Evolutionary conservation across 1,140 invertebrate genomes (phyloP), one percentile per base, ranked within the genome.

Genomic region (Dryas iulia): DNA sequence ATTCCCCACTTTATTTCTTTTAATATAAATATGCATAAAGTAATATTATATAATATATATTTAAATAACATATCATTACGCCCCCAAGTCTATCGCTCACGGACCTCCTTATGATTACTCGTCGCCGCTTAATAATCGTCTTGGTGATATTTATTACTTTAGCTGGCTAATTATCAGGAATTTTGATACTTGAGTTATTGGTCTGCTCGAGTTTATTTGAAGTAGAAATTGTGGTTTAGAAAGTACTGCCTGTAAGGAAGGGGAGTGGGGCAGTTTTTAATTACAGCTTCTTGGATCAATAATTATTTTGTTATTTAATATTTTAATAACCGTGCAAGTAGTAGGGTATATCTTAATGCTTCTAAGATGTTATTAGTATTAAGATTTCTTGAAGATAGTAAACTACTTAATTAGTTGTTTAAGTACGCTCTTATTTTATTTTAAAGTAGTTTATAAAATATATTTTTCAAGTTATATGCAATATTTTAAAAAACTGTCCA

Each of bases 161-260:
- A 72, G 71, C 74, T 59, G 69, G 81, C 83, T 89, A 89, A 89
- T 89, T 89, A 90, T 90, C 75, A 85, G 73, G 85, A 89, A 89
- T 89, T 87, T 90, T 90, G 86, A 90, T 90, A 87, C 86, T 83
- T 88, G 86, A 89, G 69, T 84, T 89, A 90, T 90, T 76, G 79
- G 75, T 77, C 77, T 77, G 62, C 61, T 35, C 60, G 47, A 66
- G 68, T 71, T 69, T 63, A 63, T 69, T 69, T 58, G 25, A 56
- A 69, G 35, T 57, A 62, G 18, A 25, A 62, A 62, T 57, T 71
- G 59, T 33, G 33, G 56, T 67, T 71, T 71, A 67, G 69, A 71
- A 71, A 66, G 68, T 21, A 28, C 23, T 12, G 25, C 21, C 26
- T 47, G 39, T 47, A 47, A 47, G 39, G 18, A n/a, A 47, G 39